Percentiles rank a stretch among this genome's conserved stretches.
Conservation (phyloP, 2,797 vertebrate species). For the Moxostoma hubbsi region DNA sequence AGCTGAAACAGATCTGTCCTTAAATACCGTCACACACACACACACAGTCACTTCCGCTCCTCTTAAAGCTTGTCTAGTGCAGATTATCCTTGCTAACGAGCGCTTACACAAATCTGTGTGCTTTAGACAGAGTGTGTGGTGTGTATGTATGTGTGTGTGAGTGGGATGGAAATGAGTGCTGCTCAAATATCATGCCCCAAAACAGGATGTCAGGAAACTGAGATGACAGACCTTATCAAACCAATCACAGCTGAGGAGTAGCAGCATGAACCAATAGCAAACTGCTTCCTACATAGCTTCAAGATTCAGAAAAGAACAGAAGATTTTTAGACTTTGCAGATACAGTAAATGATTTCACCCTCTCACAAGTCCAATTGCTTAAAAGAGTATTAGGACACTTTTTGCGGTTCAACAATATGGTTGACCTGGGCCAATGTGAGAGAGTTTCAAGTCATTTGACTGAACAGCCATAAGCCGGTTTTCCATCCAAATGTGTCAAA, state of each 20-base stretch:
- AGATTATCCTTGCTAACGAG: slow-evolving; percentile 59
- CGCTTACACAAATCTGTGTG: slow-evolving; percentile 74
- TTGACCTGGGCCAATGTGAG: too few relatives aligned
- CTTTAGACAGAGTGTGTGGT: slow-evolving; percentile 59
- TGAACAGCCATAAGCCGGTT: too few relatives aligned
- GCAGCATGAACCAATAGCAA: background rate
- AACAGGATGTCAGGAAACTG: slow-evolving; percentile 1
- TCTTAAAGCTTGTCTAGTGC: slow-evolving; percentile 71
- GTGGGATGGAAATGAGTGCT: slow-evolving; percentile 1
- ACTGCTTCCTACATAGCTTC: too few relatives aligned
- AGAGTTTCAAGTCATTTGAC: too few relatives aligned
- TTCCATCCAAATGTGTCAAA: too few relatives aligned
- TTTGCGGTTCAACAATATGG: too few relatives aligned
- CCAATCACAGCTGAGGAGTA: background rate
- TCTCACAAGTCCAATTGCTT: too few relatives aligned
- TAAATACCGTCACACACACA: slow-evolving; percentile 61
- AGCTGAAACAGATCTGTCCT: slow-evolving; percentile 37
- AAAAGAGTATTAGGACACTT: too few relatives aligned
- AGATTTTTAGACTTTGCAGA: too few relatives aligned
- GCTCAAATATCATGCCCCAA: background rate
- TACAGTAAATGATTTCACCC: too few relatives aligned
- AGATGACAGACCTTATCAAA: slow-evolving; percentile 9
- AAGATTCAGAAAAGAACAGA: background rate
- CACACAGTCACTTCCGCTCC: slow-evolving; percentile 68
- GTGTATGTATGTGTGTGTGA: background rate